Base-by-base conservation (phyloP, 1,140 invertebrate species). In the Proales similis region DNA sequence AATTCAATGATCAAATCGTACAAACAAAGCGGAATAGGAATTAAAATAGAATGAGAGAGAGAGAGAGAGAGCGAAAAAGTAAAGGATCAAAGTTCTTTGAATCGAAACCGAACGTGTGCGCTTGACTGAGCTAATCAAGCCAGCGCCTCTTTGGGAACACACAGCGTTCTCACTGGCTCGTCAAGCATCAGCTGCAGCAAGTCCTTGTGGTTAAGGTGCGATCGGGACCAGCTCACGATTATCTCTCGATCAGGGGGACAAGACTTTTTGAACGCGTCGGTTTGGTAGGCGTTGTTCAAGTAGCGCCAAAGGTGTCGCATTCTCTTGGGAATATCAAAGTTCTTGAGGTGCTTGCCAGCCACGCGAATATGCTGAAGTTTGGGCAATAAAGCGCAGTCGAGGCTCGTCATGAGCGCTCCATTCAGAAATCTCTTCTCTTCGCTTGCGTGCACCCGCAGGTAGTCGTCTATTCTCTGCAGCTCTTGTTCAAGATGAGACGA, bases 161-260 rank as follows among this genome's bases (percentile, higher is more conserved):
- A 14, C n/a, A 57, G 36, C 20, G 51, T 57, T 26, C 45, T 57
- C 24, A 42, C 39, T 17, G 51, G 51, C 20, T 36, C 36, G 14
- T 57, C 51, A 42, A 42, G 51, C 17, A 57, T 42, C 45, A 57
- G 27, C 45, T 57, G 51, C 29, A 57, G 20, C 17, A 57, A 57
- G 22, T 57, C n/a, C 20, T 57, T 57, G 5, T 57, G 51, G 1
- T 24, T 42, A 7, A 57, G 38, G 45, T 42, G 45, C 17, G 7
- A 30, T 17, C 45, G 39, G 3, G 51, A 72, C 81, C 81, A 82
- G 65, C 81, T 78, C 26, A 80, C 70, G 12, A 81, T 72, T 39
- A 82, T 81, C 67, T 82, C 75, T 67, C 83, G 80, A 67, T 83
- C 82, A 22, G 80, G 79, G 3, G 82, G 82, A 68, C 81, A 83